Conservation (phyloP, 2,888 invertebrate genomes). For the Pachymerium ferrugineum region DNA sequence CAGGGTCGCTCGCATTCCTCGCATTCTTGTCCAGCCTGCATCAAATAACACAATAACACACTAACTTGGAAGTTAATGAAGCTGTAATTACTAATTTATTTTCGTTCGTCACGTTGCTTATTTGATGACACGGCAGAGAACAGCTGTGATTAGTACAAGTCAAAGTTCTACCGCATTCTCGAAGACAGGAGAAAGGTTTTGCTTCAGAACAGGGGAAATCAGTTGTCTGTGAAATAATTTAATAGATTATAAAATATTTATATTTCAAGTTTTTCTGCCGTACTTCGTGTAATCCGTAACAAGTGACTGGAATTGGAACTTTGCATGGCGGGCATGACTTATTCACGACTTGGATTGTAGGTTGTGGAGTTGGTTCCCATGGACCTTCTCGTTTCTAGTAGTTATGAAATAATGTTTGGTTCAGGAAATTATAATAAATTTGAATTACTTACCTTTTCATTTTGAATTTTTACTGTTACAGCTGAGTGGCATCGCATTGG, state of each 20-base stretch:
- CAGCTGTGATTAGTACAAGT: conserved; percentile 57
- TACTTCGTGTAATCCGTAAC: conserved; percentile 49
- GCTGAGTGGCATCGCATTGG: conserved; percentile 68
- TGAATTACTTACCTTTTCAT: conserved; percentile 39
- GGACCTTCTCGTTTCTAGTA: conserved; percentile 49
- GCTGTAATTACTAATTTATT: neutral
- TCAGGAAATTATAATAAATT: neutral
- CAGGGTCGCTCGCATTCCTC: conserved; percentile 59
- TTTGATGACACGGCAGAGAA: conserved; percentile 62
- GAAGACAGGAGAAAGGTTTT: conserved; percentile 53
- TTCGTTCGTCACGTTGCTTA: conserved; percentile 38
- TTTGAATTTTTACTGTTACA: conserved; percentile 58
- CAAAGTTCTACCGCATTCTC: conserved; percentile 47
- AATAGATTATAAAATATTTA: neutral
- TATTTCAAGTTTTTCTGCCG: neutral
- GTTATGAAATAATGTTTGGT: neutral
- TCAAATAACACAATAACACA: no score
- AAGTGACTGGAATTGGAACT: conserved; percentile 63
- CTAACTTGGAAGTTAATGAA: no score
- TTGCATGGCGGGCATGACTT: conserved; percentile 52
- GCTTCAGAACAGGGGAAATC: conserved; percentile 52
- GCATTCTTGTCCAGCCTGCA: conserved; percentile 53
- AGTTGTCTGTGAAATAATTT: conserved; percentile 38
- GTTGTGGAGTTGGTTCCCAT: conserved; percentile 48
- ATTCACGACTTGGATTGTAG: conserved; percentile 44